Conservation (phyloP, 2,113 vertebrate genomes). For the Jacana jacana region DNA sequence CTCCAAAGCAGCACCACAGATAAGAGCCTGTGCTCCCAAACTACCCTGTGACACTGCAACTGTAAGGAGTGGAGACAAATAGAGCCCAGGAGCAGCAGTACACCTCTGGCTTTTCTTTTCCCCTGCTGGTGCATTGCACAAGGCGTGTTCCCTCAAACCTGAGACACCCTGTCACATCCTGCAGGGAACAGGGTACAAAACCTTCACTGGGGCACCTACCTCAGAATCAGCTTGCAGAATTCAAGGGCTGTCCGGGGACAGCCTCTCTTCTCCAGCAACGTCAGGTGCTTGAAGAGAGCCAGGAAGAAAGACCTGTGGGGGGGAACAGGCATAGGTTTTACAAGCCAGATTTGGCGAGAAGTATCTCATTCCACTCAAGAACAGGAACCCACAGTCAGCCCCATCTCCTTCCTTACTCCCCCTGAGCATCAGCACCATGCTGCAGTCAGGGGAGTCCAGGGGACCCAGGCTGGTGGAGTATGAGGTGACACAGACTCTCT, state of each 20-base stretch:
- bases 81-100: background rate
- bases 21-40: background rate
- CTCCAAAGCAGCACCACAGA: background rate
- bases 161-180: background rate
- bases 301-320: constrained; percentile 88
- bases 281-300: constrained; percentile 94
- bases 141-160: background rate
- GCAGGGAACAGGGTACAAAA: background rate
- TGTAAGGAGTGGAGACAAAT: background rate
- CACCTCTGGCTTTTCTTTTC: background rate
- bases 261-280: constrained; percentile 93
- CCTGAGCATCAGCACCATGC: rapidly evolving
- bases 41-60: background rate
- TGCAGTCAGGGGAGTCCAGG: background rate
- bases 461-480: background rate
- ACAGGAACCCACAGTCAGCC: background rate
- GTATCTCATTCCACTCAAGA: background rate
- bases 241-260: constrained; percentile 94
- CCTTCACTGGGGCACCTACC: constrained; percentile 55
- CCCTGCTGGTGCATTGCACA: rapidly evolving
- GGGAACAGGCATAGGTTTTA: background rate
- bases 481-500: rapidly evolving
- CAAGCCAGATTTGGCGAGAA: background rate
- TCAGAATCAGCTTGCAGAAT: constrained; percentile 94
- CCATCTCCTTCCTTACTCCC: background rate